A percentile compares a stretch with the other conserved stretches of the same genome.
Conservation (phyloP, 2,888 invertebrate genomes). For the Selenia dentaria region DNA sequence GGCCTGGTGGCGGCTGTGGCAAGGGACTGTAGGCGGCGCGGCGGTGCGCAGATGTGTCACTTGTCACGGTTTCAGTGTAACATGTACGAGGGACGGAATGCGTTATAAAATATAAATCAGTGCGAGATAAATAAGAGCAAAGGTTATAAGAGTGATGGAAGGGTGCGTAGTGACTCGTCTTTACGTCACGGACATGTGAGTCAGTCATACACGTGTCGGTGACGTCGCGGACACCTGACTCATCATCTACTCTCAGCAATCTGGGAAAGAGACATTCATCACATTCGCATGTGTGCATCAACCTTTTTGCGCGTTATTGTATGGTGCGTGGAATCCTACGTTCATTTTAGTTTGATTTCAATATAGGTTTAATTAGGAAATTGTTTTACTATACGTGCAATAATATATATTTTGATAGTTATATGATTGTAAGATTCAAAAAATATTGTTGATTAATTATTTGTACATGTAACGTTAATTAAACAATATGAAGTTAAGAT, state of each 20-base stretch:
- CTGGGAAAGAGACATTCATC: slow-evolving; percentile 43
- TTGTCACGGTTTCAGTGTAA: slow-evolving; percentile 8
- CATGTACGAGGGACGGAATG: slow-evolving; percentile 31
- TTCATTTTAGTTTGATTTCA: too few species aligned
- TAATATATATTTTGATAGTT: too few species aligned
- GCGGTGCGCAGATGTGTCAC: slow-evolving; percentile 25
- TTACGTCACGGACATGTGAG: slow-evolving; percentile 66
- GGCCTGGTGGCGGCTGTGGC: slow-evolving; percentile 13
- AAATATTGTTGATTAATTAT: too few species aligned
- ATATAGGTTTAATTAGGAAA: too few species aligned
- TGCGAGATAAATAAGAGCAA: slow-evolving; percentile 50
- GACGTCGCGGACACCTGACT: slow-evolving; percentile 73
- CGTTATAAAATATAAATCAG: slow-evolving; percentile 44
- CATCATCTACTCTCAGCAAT: slow-evolving; percentile 51
- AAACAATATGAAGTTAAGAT: too few species aligned
- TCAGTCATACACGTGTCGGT: slow-evolving; percentile 67
- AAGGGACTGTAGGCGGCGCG: slow-evolving; percentile 56
- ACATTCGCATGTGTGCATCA: slow-evolving; percentile 16
- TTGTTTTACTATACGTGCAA: too few species aligned
- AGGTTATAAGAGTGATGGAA: slow-evolving; percentile 52
- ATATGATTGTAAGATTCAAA: too few species aligned
- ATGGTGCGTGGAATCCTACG: not conserved
- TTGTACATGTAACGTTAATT: too few species aligned
- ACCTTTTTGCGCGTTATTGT: slow-evolving; percentile 7
- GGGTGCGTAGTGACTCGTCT: slow-evolving; percentile 48